Percentiles rank a stretch among this genome's conserved stretches.
Conservation (phyloP, 1,140 invertebrate genomes). For the Leptinotarsa lineolata region DNA sequence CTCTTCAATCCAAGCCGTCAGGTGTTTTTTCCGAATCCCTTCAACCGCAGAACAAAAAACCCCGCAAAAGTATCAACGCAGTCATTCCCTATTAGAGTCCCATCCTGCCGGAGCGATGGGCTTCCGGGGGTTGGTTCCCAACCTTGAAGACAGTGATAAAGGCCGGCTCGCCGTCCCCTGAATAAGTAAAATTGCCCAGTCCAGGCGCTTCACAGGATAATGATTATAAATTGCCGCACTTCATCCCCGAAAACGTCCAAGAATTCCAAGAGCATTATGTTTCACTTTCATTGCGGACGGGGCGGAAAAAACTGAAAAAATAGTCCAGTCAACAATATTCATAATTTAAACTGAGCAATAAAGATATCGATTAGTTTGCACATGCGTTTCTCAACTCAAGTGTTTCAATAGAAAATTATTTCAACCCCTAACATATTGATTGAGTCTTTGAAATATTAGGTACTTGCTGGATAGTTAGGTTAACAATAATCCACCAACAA, state of each 20-base stretch:
- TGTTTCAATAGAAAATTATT: too few relatives aligned
- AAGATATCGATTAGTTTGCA: too few relatives aligned
- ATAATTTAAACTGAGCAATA: too few relatives aligned
- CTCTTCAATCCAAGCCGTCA: neutral
- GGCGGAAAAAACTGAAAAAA: neutral
- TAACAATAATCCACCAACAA: too few relatives aligned
- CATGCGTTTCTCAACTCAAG: too few relatives aligned
- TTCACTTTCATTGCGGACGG: conserved; percentile 17
- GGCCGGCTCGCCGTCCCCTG: conserved; percentile 30
- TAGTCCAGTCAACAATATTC: neutral
- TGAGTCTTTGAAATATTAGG: too few relatives aligned
- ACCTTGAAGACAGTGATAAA: conserved; percentile 40
- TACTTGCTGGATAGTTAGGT: too few relatives aligned
- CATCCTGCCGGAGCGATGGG: neutral
- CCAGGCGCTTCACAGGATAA: conserved; percentile 42
- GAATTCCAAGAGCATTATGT: conserved; percentile 15
- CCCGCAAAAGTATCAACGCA: neutral
- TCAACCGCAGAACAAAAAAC: neutral
- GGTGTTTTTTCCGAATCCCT: neutral
- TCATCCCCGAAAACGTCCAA: conserved; percentile 30
- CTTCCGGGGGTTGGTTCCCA: neutral
- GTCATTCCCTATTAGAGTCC: conserved; percentile 1
- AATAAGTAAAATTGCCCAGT: conserved; percentile 46
- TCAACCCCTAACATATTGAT: too few relatives aligned
- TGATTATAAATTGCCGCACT: conserved; percentile 47